Evolutionary conservation across 2,888 invertebrate species (phyloP), one percentile per base, ranked within the genome.

Genomic region (Ophion obscuratus): DNA sequence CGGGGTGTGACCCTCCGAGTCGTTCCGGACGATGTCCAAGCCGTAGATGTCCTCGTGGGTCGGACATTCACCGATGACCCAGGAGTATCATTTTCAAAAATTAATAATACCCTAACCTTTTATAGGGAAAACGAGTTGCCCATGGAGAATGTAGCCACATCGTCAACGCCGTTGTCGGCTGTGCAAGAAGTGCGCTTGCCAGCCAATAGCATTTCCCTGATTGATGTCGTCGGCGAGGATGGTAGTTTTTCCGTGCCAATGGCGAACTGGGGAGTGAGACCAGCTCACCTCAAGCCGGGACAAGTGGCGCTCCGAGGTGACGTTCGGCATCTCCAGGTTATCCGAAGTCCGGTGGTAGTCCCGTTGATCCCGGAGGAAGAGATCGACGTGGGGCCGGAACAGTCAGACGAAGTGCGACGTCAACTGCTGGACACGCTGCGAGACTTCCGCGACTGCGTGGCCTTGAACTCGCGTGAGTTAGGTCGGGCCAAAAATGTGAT

Each of bases 401-500:
- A 66, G 14, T 14, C 36, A 2, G 17, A 17, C 0, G 11, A 10
- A 36, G 66, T 66, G 4, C 14, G 14, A 14, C 9, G n/a, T 10
- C 31, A 66, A 31, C 9, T 66, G 66, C 31, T 11, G 1, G n/a
- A 14, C 6, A n/a, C 20, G 36, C 11, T 66, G 9, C 14, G 17
- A 7, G 36, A 66, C 10, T 66, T n/a, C 14, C 66, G 66, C 10
- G 36, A 66, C 20, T 66, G 66, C n/a, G 66, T 66, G 14, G 14
- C 31, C 3, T 31, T 31, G 31, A 36, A 36, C 20, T 66, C 31
- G 36, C 20, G 14, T n/a, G 36, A 36, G 27, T 36, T 66, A 53
- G 79, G 87, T 77, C 73, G 73, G 59, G 80, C 79, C 84, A 85
- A 81, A 53, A 85, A 81, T 90, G 36, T 66, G 2, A 17, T 14